Evolutionary conservation across 2,888 invertebrate genomes (phyloP).

Genomic region (Apantesis nais): DNA sequence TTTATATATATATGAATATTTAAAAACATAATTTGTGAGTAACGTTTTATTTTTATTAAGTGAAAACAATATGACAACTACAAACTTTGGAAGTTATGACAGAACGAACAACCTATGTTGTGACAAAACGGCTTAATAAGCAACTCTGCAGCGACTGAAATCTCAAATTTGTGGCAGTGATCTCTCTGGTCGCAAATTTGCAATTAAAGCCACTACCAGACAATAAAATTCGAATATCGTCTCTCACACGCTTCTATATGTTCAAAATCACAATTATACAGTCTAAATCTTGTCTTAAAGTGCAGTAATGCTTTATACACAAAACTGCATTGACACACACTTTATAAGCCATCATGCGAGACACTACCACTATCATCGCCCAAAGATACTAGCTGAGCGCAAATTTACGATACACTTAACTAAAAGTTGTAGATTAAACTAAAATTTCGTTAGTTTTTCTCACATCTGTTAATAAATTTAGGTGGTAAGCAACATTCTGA

Average conservation of each 20-base stretch:
- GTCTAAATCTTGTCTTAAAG: constrained; percentile 22
- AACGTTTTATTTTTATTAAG: constrained; percentile 16
- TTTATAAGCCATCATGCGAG: constrained; percentile 2
- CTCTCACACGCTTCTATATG: background rate
- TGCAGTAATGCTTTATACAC: constrained; percentile 6
- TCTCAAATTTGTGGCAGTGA: background rate
- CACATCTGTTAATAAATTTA: constrained; percentile 3
- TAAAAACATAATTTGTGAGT: constrained; percentile 44
- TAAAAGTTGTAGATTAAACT: constrained; percentile 24
- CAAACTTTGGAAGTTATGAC: constrained; percentile 43
- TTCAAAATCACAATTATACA: constrained; percentile 16
- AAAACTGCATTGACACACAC: background rate
- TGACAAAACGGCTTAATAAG: background rate
- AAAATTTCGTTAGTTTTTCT: constrained; percentile 35
- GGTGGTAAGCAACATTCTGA: background rate
- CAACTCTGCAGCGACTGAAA: constrained; percentile 2
- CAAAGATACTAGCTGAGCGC: background rate
- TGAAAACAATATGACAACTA: constrained; percentile 22
- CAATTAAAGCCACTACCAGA: constrained; percentile 2
- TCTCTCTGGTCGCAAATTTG: background rate
- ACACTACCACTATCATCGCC: background rate
- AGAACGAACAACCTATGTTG: constrained; percentile 19
- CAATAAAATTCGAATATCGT: constrained; percentile 5
- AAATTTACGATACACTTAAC: background rate
- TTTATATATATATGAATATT: constrained; percentile 11